Conservation (phyloP, 2,113 vertebrate species). For the Crotalus horridus region DNA sequence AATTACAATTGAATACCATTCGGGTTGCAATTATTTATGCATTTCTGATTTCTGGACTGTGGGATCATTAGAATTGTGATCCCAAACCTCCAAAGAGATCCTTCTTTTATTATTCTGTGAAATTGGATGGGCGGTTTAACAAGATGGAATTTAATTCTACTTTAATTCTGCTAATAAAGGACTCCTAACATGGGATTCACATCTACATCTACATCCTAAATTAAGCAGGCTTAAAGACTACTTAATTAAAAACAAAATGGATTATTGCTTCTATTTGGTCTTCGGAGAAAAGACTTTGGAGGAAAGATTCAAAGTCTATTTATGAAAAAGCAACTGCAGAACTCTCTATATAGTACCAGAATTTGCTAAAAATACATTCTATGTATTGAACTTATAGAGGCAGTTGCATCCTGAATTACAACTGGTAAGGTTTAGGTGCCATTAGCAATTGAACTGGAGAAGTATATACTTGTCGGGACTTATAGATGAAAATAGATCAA, state of each 20-base stretch:
- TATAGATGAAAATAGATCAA: neutral
- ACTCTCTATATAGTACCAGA: neutral
- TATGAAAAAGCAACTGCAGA: conserved; percentile 18
- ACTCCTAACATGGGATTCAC: neutral
- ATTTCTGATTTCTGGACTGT: conserved; percentile 9
- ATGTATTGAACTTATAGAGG: neutral
- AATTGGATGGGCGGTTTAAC: neutral
- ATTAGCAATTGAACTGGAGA: neutral
- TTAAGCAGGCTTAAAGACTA: neutral
- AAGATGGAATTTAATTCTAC: neutral
- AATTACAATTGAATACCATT: conserved; percentile 27
- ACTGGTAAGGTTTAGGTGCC: neutral
- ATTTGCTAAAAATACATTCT: neutral
- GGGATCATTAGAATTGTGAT: conserved; percentile 13
- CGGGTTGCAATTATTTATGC: conserved; percentile 16
- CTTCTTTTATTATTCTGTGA: neutral
- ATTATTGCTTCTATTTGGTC: conserved; percentile 11
- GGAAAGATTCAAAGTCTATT: conserved; percentile 14
- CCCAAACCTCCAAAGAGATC: conserved; percentile 5
- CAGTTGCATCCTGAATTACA: neutral
- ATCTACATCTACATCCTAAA: conserved; percentile 17
- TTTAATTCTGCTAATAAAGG: conserved; percentile 7
- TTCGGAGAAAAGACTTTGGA: neutral
- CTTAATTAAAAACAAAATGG: conserved; percentile 28
- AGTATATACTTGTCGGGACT: neutral